Conservation (phyloP, 2,888 invertebrate species). For the Cepaea hortensis region DNA sequence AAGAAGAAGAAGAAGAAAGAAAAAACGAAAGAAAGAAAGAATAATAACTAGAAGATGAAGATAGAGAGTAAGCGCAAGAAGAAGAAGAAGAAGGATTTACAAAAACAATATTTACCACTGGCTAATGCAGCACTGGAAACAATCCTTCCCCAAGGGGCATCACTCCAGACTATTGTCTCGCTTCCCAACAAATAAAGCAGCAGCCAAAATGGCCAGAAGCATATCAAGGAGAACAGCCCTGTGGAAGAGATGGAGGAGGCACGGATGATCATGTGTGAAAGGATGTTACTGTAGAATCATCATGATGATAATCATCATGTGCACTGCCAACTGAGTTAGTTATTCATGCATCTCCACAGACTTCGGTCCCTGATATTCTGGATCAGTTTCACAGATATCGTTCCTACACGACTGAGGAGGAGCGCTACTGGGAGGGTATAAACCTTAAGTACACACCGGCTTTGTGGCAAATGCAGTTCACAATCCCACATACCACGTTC, state of each 20-base stretch:
- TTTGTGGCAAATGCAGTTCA: too few species aligned
- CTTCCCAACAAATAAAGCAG: conserved; percentile 91
- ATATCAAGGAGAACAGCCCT: conserved; percentile 87
- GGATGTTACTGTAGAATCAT: background rate
- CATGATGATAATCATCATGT: background rate
- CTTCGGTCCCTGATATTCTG: too few species aligned
- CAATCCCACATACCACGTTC: too few species aligned
- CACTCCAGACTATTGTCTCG: conserved; percentile 86
- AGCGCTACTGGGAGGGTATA: too few species aligned
- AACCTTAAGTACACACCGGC: too few species aligned
- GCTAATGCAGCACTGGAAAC: conserved; percentile 82
- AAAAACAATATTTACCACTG: conserved; percentile 10
- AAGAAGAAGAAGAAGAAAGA: background rate
- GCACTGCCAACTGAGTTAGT: background rate
- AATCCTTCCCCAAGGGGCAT: conserved; percentile 91
- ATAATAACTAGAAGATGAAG: background rate
- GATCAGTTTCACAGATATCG: too few species aligned
- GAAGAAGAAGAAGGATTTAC: background rate
- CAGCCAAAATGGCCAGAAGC: conserved; percentile 92
- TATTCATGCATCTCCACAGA: too few species aligned
- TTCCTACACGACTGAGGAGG: too few species aligned
- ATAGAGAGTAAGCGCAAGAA: background rate
- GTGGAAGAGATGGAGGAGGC: background rate
- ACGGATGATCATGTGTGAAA: background rate
- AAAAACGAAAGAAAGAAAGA: background rate